Evolutionary conservation across 64 coral and sea anemone genomes (phyloP).

Genomic region (Trachythela sp.): DNA sequence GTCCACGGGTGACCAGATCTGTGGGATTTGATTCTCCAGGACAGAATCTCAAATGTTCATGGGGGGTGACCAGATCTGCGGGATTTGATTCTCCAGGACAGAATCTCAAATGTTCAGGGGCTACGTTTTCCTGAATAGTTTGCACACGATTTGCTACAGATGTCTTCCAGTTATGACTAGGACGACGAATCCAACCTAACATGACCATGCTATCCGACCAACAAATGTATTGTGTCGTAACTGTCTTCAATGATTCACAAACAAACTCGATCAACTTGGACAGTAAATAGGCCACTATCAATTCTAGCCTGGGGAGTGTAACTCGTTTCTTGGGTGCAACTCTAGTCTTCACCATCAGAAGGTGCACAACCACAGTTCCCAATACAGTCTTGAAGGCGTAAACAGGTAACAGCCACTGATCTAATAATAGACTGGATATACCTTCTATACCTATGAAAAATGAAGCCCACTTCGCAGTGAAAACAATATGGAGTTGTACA

Average conservation of each 20-base stretch:
- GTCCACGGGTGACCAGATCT: neutral
- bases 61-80: no score
- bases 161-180: constrained; percentile 25
- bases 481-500: no score
- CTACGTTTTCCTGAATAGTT: neutral
- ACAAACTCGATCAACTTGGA: constrained; percentile 4
- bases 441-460: no score
- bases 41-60: no score
- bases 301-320: constrained; percentile 30
- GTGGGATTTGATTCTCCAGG: no score
- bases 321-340: constrained; percentile 37
- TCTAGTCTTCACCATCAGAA: constrained; percentile 21
- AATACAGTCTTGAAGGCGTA: neutral
- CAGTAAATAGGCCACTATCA: constrained; percentile 1
- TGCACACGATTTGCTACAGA: constrained; percentile 24
- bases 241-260: neutral
- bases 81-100: neutral
- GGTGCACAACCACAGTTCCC: neutral
- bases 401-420: neutral
- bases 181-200: constrained; percentile 11
- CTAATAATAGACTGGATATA: no score
- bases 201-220: constrained; percentile 32
- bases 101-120: neutral
- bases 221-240: neutral
- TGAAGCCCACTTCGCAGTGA: no score